Evolutionary conservation across 2,888 invertebrate species (phyloP).

Genomic region (Ectropis crepuscularia): DNA sequence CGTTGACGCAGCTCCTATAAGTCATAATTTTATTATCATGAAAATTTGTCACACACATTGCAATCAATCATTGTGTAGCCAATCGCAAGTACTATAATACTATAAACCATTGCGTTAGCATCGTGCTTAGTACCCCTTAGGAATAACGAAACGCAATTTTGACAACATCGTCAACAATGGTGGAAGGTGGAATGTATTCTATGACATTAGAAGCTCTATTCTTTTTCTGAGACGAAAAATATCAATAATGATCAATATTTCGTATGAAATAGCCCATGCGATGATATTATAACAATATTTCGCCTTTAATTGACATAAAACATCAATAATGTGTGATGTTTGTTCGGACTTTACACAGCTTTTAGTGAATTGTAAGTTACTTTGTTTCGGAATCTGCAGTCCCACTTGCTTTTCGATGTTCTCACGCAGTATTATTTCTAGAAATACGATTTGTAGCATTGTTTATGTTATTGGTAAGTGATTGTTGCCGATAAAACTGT

Average conservation of each 20-base stretch:
- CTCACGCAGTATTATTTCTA: conserved; percentile 43
- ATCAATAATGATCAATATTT: conserved; percentile 80
- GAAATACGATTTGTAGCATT: conserved; percentile 27
- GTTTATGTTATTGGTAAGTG: conserved; percentile 20
- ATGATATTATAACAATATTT: conserved; percentile 78
- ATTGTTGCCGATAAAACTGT: conserved; percentile 27
- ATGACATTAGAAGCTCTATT: conserved; percentile 79
- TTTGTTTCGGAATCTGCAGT: conserved; percentile 76
- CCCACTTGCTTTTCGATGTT: conserved; percentile 54
- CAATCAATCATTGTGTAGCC: neutral
- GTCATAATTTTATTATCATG: too few species aligned
- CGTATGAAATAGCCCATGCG: conserved; percentile 66
- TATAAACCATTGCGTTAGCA: neutral
- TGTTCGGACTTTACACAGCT: conserved; percentile 97
- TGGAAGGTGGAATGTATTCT: conserved; percentile 81
- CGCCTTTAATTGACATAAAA: conserved; percentile 75
- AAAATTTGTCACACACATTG: too few species aligned
- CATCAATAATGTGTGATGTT: conserved; percentile 93
- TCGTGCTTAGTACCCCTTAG: neutral
- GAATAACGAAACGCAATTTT: conserved; percentile 71
- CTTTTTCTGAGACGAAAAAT: conserved; percentile 80
- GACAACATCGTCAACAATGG: conserved; percentile 84
- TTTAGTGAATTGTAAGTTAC: conserved; percentile 88
- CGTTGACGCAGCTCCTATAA: too few species aligned
- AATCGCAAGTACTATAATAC: too few species aligned